Percentiles rank a stretch among this genome's conserved stretches.
These are phyloP conservation scores for Mythimna lalbum DNA, from an alignment of 2,888 invertebrate genomes.

Conservation along the genomic window DNA sequence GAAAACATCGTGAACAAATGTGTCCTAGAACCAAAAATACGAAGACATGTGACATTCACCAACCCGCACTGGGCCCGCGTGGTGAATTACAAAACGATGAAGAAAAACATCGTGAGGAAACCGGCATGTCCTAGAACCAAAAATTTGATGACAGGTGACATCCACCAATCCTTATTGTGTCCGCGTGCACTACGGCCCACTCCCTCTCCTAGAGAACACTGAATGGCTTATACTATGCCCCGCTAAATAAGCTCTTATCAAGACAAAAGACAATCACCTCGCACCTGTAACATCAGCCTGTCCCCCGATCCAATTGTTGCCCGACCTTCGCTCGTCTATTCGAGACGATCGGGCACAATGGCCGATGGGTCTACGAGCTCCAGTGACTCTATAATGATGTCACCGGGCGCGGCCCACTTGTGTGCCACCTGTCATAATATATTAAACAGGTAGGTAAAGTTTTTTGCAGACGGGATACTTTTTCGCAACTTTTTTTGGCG, in stretches of 20 bases:
- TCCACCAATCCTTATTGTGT: too few relatives aligned
- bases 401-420: conserved; percentile 75
- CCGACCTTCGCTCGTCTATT: conserved; percentile 46
- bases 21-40: too few relatives aligned
- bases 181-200: too few relatives aligned
- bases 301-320: not conserved
- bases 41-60: too few relatives aligned
- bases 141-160: too few relatives aligned
- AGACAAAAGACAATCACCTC: not conserved
- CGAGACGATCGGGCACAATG: conserved; percentile 41
- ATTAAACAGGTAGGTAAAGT: conserved; percentile 63
- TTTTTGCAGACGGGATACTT: conserved; percentile 61
- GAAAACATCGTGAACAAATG: too few relatives aligned
- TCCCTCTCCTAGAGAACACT: too few relatives aligned
- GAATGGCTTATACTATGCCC: too few relatives aligned
- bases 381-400: conserved; percentile 72
- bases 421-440: conserved; percentile 71
- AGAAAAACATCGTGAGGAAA: too few relatives aligned
- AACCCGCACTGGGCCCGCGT: too few relatives aligned
- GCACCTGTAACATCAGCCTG: conserved; percentile 1
- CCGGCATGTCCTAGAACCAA: too few relatives aligned
- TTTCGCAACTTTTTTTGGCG: not conserved
- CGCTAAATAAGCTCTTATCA: not conserved
- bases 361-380: conserved; percentile 41
- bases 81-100: too few relatives aligned